Evolutionary conservation across 2,888 invertebrate genomes (phyloP), one percentile per base, ranked within the genome.

Genomic region (Tetheella fluctuosa): DNA sequence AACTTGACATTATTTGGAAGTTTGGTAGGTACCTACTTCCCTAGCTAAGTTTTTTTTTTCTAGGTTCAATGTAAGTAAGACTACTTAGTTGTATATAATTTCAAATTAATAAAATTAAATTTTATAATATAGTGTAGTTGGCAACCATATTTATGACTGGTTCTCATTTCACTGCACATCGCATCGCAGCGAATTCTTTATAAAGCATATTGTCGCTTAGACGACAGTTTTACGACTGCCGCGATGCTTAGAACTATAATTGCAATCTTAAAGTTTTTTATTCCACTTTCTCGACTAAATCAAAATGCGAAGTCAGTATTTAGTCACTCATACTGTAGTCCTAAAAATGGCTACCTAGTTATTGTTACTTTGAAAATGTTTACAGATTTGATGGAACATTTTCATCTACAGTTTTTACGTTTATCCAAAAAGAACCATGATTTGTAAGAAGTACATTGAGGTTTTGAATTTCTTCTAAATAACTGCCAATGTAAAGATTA

Each of bases 91-190:
- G 2, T 25, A 25, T 2, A 25, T 6, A 25, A 25, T 6, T 25
- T 25, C 2, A 37, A 37, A 13, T 15, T 12, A 37, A 37, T 37
- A 15, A 39, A 39, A 39, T 39, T n/a, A 7, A 13, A 37, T 5
- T 39, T n/a, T 15, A 37, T 2, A 37, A 37, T 13, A 37, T 13
- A n/a, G 48, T 48, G n/a, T n/a, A n/a, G n/a, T n/a, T n/a, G 42
- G 6, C 20, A 48, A 20, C 48, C 48, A 20, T 48, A 48, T 48
- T 48, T 48, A 48, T 48, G n/a, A 48, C 48, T 10, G 48, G 48
- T 48, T 48, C 20, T 48, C 48, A 48, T 48, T 48, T 48, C 20
- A 48, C 10, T 48, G 48, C 48, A 48, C 48, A 10, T 20, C 13
- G 34, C 34, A 34, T 34, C 48, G 48, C 17, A 20, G 20, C 48